Percentiles rank a stretch among this genome's conserved stretches.
Conservation (phyloP, 2,113 vertebrate genomes). For the Taurulus bubalis region DNA sequence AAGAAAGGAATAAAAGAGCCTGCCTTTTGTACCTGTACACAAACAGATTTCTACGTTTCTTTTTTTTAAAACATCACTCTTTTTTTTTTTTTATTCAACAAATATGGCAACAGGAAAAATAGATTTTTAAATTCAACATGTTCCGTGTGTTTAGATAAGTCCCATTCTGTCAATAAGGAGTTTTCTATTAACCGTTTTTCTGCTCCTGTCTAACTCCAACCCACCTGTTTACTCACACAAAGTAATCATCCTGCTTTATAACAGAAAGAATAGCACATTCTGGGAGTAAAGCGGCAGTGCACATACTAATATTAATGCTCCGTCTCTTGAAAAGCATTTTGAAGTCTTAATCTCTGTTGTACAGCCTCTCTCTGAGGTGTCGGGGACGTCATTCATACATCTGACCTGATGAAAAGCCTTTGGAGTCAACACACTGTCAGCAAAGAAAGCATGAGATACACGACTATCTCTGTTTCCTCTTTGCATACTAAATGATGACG, state of each 20-base stretch:
- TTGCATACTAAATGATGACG: conserved; percentile 67
- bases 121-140: background rate
- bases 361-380: conserved; percentile 52
- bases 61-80: background rate
- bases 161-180: background rate
- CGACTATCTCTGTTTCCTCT: conserved; percentile 57
- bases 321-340: conserved; percentile 33
- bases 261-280: background rate
- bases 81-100: background rate
- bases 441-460: conserved; percentile 48
- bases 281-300: conserved; percentile 15
- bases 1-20: conserved; percentile 10
- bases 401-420: conserved; percentile 70
- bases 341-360: conserved; percentile 67
- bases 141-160: background rate
- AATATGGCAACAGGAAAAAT: background rate
- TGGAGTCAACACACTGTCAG: conserved; percentile 65
- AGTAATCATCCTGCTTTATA: conserved; percentile 6
- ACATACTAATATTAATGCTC: conserved; percentile 9
- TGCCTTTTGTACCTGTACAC: background rate
- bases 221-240: background rate
- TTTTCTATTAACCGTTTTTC: background rate
- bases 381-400: conserved; percentile 60
- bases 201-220: background rate
- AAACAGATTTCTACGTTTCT: background rate